These are phyloP conservation scores for Salminus brasiliensis DNA, from an alignment of 2,113 vertebrate species.

Conservation along the genomic window DNA sequence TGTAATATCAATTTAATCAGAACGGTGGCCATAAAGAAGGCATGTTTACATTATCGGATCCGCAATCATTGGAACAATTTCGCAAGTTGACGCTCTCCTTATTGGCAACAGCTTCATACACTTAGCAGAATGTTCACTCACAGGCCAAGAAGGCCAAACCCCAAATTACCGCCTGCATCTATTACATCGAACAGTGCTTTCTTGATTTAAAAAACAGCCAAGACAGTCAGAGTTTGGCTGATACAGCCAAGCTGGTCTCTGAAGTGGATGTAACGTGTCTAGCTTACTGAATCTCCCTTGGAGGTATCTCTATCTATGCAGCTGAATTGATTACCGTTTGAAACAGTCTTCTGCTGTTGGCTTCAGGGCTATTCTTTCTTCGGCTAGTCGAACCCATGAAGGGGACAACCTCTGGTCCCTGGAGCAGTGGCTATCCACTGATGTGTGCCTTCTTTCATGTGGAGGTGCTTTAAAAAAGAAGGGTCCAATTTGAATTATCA, in stretches of 20 bases:
- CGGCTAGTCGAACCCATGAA: constrained; percentile 58
- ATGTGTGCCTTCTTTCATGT: constrained; percentile 71
- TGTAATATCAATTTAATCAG: constrained; percentile 39
- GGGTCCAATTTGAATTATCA: constrained; percentile 67
- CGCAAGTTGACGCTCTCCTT: constrained; percentile 12
- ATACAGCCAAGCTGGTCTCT: constrained; percentile 38
- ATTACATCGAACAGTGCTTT: not conserved
- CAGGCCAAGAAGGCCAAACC: constrained; percentile 13
- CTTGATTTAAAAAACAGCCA: constrained; percentile 23
- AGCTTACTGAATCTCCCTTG: constrained; percentile 56
- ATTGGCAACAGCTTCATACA: constrained; percentile 23
- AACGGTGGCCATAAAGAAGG: constrained; percentile 35
- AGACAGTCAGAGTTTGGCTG: constrained; percentile 30
- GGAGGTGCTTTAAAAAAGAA: constrained; percentile 67
- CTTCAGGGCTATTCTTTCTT: constrained; percentile 60
- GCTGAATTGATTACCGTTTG: constrained; percentile 74
- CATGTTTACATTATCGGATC: constrained; percentile 32
- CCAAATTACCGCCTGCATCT: constrained; percentile 12
- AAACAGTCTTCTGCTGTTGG: constrained; percentile 60
- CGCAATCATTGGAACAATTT: constrained; percentile 41
- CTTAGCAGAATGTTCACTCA: constrained; percentile 25
- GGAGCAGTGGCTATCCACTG: constrained; percentile 61
- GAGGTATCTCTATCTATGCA: constrained; percentile 59
- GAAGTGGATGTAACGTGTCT: constrained; percentile 45
- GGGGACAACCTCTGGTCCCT: constrained; percentile 57